phyloP scores from a whole-genome alignment of 2,888 invertebrate species.

The Hyposoter dolosus region DNA sequence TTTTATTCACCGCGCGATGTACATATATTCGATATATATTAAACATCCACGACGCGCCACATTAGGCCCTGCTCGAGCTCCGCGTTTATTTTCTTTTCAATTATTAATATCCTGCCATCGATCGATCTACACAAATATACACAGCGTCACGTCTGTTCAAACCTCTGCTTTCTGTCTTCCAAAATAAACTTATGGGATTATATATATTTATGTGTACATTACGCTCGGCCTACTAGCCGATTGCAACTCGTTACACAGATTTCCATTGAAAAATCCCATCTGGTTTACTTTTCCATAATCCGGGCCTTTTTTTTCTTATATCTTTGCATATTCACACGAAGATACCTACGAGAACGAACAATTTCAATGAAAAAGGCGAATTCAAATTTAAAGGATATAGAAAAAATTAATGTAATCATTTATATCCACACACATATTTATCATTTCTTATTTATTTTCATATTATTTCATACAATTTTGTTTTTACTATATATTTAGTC shows the following conservation, averaged over 20 bases:
- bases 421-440: not conserved
- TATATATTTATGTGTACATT: not conserved
- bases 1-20: not conserved
- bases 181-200: conserved; percentile 6
- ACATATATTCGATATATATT: not conserved
- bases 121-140: conserved; percentile 2
- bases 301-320: conserved; percentile 37
- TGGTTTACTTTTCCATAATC: conserved; percentile 16
- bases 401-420: not conserved
- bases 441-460: not conserved
- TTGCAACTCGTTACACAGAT: conserved; percentile 12
- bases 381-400: too few relatives aligned
- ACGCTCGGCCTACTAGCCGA: not conserved
- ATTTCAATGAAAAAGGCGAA: not conserved
- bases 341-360: not conserved
- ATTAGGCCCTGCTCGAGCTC: not conserved
- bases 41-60: not conserved
- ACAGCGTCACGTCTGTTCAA: not conserved
- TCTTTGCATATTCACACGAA: conserved; percentile 11
- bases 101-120: conserved; percentile 1
- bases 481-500: conserved; percentile 28
- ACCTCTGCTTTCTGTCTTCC: conserved; percentile 15
- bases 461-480: conserved; percentile 9
- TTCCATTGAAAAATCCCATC: conserved; percentile 12
- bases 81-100: conserved; percentile 17